Evolutionary conservation across 2,888 invertebrate species (phyloP).

Genomic region (Bursaphelenchus okinawaensis): DNA sequence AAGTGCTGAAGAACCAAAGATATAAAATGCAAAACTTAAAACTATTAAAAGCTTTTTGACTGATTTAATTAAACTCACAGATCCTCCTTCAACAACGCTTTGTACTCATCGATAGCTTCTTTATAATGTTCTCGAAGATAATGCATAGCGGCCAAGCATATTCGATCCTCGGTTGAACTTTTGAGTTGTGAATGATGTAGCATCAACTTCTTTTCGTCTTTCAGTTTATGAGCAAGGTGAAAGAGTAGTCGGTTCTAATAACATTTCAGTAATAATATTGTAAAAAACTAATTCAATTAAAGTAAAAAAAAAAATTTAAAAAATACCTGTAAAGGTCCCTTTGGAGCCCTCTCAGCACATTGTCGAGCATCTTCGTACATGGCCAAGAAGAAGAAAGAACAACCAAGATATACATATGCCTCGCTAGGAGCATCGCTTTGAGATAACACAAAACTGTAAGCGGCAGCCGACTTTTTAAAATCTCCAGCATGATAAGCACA

Average conservation of each 20-base stretch:
- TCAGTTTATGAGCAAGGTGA: conserved; percentile 86
- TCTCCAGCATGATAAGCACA: conserved; percentile 78
- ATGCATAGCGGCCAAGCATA: conserved; percentile 70
- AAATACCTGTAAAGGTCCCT: conserved; percentile 48
- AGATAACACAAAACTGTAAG: conserved; percentile 61
- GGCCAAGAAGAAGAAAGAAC: conserved; percentile 90
- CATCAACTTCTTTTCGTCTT: conserved; percentile 78
- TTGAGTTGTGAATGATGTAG: conserved; percentile 76
- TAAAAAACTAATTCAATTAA: conserved; percentile 66
- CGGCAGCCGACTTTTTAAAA: conserved; percentile 38
- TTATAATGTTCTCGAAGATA: conserved; percentile 92
- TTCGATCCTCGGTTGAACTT: conserved; percentile 78
- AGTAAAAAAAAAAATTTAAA: conserved; percentile 33
- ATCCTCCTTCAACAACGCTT: conserved; percentile 81
- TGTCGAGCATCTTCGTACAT: conserved; percentile 71
- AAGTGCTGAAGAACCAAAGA: no score
- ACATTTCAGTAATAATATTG: no score
- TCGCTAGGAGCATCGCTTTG: conserved; percentile 64
- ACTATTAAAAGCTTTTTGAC: conserved; percentile 2
- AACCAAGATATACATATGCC: conserved; percentile 75
- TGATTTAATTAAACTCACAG: conserved; percentile 65
- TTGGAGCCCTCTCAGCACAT: conserved; percentile 59
- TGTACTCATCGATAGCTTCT: conserved; percentile 96
- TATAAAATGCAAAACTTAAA: no score
- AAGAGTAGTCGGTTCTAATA: conserved; percentile 79